Evolutionary conservation across 2,888 invertebrate genomes (phyloP).

Genomic region (Pristionchus entomophagus): DNA sequence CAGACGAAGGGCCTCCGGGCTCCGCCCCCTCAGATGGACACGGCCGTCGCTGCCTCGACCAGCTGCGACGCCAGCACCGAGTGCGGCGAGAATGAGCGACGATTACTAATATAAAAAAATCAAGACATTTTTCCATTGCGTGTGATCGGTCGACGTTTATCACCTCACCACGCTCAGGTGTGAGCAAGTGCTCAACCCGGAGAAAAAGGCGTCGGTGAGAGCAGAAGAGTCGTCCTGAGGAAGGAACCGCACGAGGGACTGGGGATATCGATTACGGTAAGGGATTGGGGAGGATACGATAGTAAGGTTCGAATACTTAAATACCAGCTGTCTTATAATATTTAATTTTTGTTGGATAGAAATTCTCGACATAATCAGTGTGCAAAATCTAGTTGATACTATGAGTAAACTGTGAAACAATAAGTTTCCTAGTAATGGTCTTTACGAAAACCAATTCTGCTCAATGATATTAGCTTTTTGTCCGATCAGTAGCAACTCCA

Average conservation of each 20-base stretch:
- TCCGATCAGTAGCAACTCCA: too few species aligned
- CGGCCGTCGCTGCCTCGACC: slow-evolving; percentile 14
- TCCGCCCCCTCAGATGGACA: slow-evolving; percentile 31
- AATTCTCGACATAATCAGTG: too few species aligned
- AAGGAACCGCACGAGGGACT: slow-evolving; percentile 86
- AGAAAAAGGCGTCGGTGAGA: slow-evolving; percentile 77
- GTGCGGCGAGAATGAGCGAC: slow-evolving; percentile 1
- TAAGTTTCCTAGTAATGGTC: too few species aligned
- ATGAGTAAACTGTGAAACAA: too few species aligned
- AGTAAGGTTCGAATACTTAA: too few species aligned
- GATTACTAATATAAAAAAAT: neutral
- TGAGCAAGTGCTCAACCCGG: slow-evolving; percentile 47
- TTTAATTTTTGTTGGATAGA: too few species aligned
- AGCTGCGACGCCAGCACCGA: slow-evolving; percentile 34
- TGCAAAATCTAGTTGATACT: too few species aligned
- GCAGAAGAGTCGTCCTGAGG: slow-evolving; percentile 81
- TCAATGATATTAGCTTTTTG: too few species aligned
- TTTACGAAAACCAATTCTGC: too few species aligned
- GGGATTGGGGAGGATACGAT: too few species aligned
- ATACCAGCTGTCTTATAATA: too few species aligned
- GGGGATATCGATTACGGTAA: slow-evolving; percentile 88
- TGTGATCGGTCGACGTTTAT: neutral
- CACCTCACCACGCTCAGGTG: slow-evolving; percentile 50
- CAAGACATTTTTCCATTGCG: neutral
- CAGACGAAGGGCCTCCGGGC: slow-evolving; percentile 63